Evolutionary conservation across 53 echinoderm and acorn worm genomes (phyloP), one percentile per base, ranked within the genome.

Genomic region (Crossaster papposus): DNA sequence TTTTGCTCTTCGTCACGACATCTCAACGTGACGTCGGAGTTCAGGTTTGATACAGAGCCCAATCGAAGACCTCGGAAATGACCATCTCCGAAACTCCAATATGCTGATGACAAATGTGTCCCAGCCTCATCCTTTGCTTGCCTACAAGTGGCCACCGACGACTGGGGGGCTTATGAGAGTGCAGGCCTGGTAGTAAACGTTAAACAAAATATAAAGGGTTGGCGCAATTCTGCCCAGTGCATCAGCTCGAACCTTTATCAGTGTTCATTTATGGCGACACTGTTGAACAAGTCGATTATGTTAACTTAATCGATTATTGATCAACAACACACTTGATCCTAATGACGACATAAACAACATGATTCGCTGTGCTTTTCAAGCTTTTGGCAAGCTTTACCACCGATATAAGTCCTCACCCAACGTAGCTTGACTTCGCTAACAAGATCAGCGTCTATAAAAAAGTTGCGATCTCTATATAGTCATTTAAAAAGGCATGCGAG

Each of bases 291-390:
- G 62, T 62, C 62, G 62, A 9, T 62, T 62, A 2, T 62, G 62
- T 62, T 62, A 62, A 2, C 62, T 62, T 62, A 15, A n/a, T n/a
- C n/a, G 62, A 5, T 3, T 15, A 14, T 20, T 71, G 71, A 31
- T 71, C 71, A 71, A 71, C 71, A 71, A 71, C 31, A 31, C 24
- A 5, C 10, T 20, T 5, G 71, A 71, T 31, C 71, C 71, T 3
- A 71, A 6, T 71, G n/a, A 71, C 26, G 71, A 71, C 24, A 71
- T 71, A 2, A 71, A 71, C 71, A 71, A 71, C 71, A 71, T 4
- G 71, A 71, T 71, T 24, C 71, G 71, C 29, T 71, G 29, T 71
- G 71, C 71, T 71, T 31, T 20, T 71, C 71, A 71, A 71, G 31
- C 71, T 5, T 71, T 71, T 13, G 71, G 71, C 26, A 71, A 71